Evolutionary conservation across 2,888 invertebrate species (phyloP).

Genomic region (Chloromyia formosa): DNA sequence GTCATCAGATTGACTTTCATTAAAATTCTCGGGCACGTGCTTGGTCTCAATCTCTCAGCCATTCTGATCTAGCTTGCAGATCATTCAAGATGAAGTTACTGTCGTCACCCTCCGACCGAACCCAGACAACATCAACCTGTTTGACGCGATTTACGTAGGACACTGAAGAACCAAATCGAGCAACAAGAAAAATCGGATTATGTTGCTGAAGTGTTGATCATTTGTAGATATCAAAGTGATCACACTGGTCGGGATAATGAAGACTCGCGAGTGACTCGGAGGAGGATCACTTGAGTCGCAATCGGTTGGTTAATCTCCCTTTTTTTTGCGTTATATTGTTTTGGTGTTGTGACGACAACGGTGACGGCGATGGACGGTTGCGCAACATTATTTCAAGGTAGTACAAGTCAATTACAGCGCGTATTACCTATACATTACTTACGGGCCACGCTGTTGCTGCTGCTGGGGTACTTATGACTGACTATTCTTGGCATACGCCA

Average conservation of each 20-base stretch:
- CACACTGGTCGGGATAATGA: constrained; percentile 9
- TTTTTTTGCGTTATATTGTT: neutral
- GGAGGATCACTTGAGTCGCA: constrained; percentile 26
- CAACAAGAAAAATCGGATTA: too few species aligned
- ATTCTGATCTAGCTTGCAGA: neutral
- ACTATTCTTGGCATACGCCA: constrained; percentile 16
- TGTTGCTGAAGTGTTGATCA: constrained; percentile 7
- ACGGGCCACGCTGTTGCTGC: neutral
- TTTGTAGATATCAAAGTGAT: constrained; percentile 21
- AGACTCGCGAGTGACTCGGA: neutral
- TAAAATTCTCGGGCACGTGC: constrained; percentile 36
- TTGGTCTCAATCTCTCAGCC: neutral
- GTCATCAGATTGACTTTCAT: constrained; percentile 34
- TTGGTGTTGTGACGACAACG: too few species aligned
- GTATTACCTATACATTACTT: neutral
- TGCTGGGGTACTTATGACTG: neutral
- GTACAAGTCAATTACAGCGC: neutral
- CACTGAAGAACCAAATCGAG: constrained; percentile 9
- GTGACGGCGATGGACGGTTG: neutral
- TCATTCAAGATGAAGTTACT: constrained; percentile 6
- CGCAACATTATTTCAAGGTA: constrained; percentile 12
- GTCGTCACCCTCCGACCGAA: neutral
- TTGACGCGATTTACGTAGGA: neutral
- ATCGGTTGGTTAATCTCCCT: too few species aligned
- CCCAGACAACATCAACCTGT: neutral